Evolutionary conservation across 2,797 vertebrate species (phyloP).

Genomic region (Spondyliosoma cantharus): DNA sequence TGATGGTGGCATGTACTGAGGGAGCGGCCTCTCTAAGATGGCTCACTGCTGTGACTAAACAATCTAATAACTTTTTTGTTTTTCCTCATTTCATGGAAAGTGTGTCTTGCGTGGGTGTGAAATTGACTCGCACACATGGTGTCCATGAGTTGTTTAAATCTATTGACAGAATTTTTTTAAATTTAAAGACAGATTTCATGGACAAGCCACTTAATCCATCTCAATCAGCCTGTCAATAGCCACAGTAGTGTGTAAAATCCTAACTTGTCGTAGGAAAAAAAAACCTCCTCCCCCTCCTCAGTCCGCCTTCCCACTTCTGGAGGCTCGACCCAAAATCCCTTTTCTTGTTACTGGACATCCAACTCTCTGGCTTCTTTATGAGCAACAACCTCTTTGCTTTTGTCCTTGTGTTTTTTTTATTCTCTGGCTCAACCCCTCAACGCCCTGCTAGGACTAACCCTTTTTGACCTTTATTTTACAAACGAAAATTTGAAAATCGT

Average conservation of each 20-base stretch:
- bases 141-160: slow-evolving; percentile 24
- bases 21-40: slow-evolving; percentile 76
- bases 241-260: slow-evolving; percentile 88
- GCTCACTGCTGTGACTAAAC: slow-evolving; percentile 97
- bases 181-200: slow-evolving; percentile 23
- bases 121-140: slow-evolving; percentile 40
- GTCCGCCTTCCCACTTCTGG: slow-evolving; percentile 73
- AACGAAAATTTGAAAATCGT: not conserved
- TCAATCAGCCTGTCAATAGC: slow-evolving; percentile 67
- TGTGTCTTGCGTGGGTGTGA: slow-evolving; percentile 45
- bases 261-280: slow-evolving; percentile 61
- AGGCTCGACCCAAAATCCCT: slow-evolving; percentile 47
- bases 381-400: slow-evolving; percentile 82
- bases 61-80: slow-evolving; percentile 77
- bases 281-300: slow-evolving; percentile 56
- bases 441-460: slow-evolving; percentile 57
- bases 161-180: slow-evolving; percentile 21
- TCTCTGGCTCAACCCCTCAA: slow-evolving; percentile 74
- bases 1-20: slow-evolving; percentile 70
- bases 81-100: slow-evolving; percentile 79
- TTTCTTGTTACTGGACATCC: slow-evolving; percentile 69
- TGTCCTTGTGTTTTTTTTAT: slow-evolving; percentile 75
- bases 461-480: slow-evolving; percentile 76
- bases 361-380: slow-evolving; percentile 80
- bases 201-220: not conserved